Evolutionary conservation across 1,140 invertebrate genomes (phyloP).

Genomic region (Papilio polyxenes): DNA sequence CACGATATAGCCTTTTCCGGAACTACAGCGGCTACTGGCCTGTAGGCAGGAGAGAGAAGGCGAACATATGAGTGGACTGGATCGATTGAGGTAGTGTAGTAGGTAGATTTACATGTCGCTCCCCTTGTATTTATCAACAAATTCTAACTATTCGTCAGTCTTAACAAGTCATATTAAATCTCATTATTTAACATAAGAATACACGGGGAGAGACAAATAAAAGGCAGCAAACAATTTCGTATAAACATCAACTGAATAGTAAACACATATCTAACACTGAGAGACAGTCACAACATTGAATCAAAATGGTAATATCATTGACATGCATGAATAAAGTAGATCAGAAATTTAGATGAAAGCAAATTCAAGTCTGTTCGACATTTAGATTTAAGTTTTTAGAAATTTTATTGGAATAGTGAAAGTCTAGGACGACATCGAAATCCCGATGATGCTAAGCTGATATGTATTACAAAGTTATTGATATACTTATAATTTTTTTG

Average conservation of each 20-base stretch:
- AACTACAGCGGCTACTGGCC: slow-evolving; percentile 92
- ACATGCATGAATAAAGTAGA: slow-evolving; percentile 40
- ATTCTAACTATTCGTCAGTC: background rate
- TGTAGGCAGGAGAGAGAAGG: slow-evolving; percentile 82
- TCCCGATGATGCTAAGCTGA: slow-evolving; percentile 20
- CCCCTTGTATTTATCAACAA: slow-evolving; percentile 39
- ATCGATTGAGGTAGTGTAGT: slow-evolving; percentile 57
- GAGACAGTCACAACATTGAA: slow-evolving; percentile 48
- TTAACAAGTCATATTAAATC: background rate
- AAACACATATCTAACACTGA: slow-evolving; percentile 42
- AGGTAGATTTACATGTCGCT: slow-evolving; percentile 59
- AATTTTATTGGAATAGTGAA: background rate
- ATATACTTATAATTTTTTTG: background rate
- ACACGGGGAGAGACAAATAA: slow-evolving; percentile 41
- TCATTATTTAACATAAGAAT: background rate
- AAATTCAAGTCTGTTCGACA: slow-evolving; percentile 17
- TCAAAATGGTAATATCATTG: slow-evolving; percentile 35
- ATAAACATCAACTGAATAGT: slow-evolving; percentile 43
- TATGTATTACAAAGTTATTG: slow-evolving; percentile 11
- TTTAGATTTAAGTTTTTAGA: slow-evolving; percentile 10
- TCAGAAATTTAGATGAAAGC: slow-evolving; percentile 33
- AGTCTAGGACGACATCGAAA: slow-evolving; percentile 26
- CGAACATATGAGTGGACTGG: slow-evolving; percentile 77
- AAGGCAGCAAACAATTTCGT: slow-evolving; percentile 32
- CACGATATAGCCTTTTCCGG: slow-evolving; percentile 94